Conservation (phyloP, 2,113 vertebrate species). For the Poeciliopsis turrubarensis region DNA sequence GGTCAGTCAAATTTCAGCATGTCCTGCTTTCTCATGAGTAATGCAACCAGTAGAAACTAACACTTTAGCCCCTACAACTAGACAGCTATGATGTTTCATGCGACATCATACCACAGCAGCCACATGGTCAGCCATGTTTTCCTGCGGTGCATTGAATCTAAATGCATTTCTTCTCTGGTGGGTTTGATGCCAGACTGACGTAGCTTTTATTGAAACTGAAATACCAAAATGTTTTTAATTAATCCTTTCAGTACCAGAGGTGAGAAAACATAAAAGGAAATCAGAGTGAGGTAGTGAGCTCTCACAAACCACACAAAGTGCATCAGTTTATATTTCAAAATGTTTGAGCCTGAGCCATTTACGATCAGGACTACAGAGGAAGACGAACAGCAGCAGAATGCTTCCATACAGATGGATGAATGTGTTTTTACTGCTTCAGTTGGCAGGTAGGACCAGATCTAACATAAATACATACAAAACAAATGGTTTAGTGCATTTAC, state of each 20-base stretch:
- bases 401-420: background rate
- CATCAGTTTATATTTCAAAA: background rate
- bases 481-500: background rate
- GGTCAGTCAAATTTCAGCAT: too few relatives aligned
- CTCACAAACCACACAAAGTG: background rate
- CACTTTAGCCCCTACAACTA: background rate
- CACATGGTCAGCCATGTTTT: background rate
- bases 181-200: background rate
- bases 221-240: background rate
- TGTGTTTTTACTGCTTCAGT: background rate
- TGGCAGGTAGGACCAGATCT: background rate
- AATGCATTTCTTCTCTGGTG: background rate
- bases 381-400: background rate
- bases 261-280: background rate
- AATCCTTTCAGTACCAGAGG: background rate
- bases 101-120: background rate
- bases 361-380: background rate
- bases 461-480: background rate
- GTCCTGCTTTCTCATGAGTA: background rate
- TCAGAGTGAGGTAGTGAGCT: background rate
- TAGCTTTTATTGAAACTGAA: background rate
- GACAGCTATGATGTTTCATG: background rate
- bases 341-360: background rate
- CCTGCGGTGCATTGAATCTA: too few relatives aligned
- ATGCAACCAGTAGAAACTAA: background rate